Evolutionary conservation across 1,140 invertebrate genomes (phyloP).

Genomic region (Drosophila bocki): DNA sequence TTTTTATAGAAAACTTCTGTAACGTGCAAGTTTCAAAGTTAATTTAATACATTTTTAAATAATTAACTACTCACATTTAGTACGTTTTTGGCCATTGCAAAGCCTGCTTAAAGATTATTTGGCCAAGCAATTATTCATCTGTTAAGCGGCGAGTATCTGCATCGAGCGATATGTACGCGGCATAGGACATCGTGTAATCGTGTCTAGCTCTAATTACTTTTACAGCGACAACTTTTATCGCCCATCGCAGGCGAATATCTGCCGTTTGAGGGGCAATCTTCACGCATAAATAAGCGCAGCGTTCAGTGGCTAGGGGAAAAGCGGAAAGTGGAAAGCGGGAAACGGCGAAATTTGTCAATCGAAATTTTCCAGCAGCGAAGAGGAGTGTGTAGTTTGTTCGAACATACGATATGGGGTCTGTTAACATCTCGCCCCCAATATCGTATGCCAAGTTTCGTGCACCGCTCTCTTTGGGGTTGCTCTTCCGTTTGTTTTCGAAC

Average conservation of each 20-base stretch:
- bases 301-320: background rate
- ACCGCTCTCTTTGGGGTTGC: slow-evolving; percentile 19
- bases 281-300: slow-evolving; percentile 52
- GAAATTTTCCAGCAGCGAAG: slow-evolving; percentile 5
- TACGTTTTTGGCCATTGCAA: background rate
- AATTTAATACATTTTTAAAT: too few species aligned
- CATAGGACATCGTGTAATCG: slow-evolving; percentile 43
- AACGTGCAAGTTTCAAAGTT: background rate
- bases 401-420: slow-evolving; percentile 41
- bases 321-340: background rate
- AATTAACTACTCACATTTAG: background rate
- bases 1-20: too few species aligned
- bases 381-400: slow-evolving; percentile 12
- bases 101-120: background rate
- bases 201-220: slow-evolving; percentile 57
- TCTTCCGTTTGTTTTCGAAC: slow-evolving; percentile 20
- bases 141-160: slow-evolving; percentile 31
- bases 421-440: slow-evolving; percentile 33
- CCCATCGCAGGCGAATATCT: slow-evolving; percentile 50
- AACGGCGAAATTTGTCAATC: slow-evolving; percentile 48
- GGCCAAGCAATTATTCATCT: slow-evolving; percentile 44
- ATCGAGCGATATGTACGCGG: slow-evolving; percentile 3
- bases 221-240: slow-evolving; percentile 59
- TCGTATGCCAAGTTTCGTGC: slow-evolving; percentile 60
- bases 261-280: slow-evolving; percentile 50